phyloP scores from a whole-genome alignment of 2,113 vertebrate species.

The Malaclemys terrapin region DNA sequence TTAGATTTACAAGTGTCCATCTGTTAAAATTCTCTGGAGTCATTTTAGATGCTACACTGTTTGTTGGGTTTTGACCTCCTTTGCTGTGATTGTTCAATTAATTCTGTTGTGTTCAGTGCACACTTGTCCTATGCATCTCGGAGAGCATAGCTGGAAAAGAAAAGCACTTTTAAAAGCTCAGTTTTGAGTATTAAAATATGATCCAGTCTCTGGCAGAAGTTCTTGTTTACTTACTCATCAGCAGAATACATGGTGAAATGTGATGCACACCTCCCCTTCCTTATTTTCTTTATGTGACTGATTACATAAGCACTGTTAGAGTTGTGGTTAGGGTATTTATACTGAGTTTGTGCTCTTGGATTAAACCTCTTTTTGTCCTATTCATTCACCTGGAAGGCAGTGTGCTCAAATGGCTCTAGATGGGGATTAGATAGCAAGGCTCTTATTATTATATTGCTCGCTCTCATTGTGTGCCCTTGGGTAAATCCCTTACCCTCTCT shows the following conservation, averaged over 20 bases:
- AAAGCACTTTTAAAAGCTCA: slow-evolving; percentile 24
- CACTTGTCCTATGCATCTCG: slow-evolving; percentile 53
- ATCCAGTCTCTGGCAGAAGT: slow-evolving; percentile 41
- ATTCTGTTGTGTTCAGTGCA: slow-evolving; percentile 64
- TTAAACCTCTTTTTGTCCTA: slow-evolving; percentile 60
- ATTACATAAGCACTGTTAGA: not conserved
- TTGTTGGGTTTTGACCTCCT: slow-evolving; percentile 81
- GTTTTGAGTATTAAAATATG: slow-evolving; percentile 57
- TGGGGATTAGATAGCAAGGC: slow-evolving; percentile 59
- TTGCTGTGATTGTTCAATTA: slow-evolving; percentile 81
- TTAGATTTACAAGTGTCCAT: slow-evolving; percentile 85
- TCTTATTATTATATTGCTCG: not conserved
- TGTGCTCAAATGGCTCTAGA: slow-evolving; percentile 46
- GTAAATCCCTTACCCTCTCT: slow-evolving; percentile 18
- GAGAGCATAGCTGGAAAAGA: slow-evolving; percentile 40
- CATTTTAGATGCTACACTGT: slow-evolving; percentile 73
- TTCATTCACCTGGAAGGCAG: slow-evolving; percentile 51
- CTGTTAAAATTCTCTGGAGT: slow-evolving; percentile 81
- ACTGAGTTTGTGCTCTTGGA: not conserved
- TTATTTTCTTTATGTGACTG: slow-evolving; percentile 27
- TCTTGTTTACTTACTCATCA: slow-evolving; percentile 37
- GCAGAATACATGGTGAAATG: slow-evolving; percentile 38
- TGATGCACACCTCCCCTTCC: not conserved
- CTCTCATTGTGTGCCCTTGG: not conserved
- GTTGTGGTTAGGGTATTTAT: not conserved